phyloP scores from a whole-genome alignment of 2,797 vertebrate genomes.

The Chrosomus eos region DNA sequence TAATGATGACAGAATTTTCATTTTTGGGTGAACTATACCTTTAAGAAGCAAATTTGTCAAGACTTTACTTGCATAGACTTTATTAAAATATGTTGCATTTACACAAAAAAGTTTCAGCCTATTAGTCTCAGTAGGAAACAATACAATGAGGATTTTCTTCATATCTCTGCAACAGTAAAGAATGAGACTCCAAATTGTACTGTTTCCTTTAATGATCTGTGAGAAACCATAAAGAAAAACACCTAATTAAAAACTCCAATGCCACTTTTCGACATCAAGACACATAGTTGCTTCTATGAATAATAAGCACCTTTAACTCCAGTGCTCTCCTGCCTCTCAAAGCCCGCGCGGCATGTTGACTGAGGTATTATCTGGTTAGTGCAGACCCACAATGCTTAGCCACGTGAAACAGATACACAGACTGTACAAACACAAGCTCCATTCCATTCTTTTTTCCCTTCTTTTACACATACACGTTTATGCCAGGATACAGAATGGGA shows the following conservation, averaged over 20 bases:
- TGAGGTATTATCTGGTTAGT: constrained; percentile 33
- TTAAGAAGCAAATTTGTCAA: background rate
- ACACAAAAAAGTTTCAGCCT: background rate
- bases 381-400: constrained; percentile 33
- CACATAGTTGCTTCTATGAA: background rate
- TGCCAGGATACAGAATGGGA: background rate
- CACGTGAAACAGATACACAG: constrained; percentile 46
- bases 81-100: background rate
- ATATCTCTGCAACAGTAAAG: background rate
- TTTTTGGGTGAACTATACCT: too few species aligned
- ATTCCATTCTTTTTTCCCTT: background rate
- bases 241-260: constrained; percentile 16
- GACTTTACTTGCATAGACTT: background rate
- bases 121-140: background rate
- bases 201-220: background rate
- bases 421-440: constrained; percentile 38
- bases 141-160: background rate
- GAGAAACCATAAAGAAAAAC: background rate
- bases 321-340: constrained; percentile 20
- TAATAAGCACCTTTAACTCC: constrained; percentile 15
- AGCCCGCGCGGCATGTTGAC: constrained; percentile 19
- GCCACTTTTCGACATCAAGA: background rate
- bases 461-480: background rate
- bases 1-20: background rate
- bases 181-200: background rate